phyloP scores from a whole-genome alignment of 1,140 invertebrate species.

The Galleria mellonella region DNA sequence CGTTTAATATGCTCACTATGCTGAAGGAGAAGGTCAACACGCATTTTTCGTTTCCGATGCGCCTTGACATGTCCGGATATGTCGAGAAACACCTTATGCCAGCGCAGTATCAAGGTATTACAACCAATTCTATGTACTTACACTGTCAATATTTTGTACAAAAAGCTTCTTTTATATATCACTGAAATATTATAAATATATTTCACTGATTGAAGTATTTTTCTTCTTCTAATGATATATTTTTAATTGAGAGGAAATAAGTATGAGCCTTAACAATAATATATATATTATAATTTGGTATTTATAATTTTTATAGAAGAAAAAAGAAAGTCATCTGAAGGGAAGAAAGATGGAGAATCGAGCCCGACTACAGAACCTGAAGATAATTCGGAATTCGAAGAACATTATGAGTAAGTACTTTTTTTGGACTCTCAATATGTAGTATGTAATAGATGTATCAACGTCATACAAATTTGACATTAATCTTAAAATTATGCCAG shows the following conservation, averaged over 20 bases:
- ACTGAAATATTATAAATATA: too few species aligned
- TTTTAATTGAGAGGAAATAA: too few species aligned
- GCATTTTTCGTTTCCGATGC: slow-evolving; percentile 96
- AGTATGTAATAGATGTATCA: background rate
- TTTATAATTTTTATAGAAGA: slow-evolving; percentile 64
- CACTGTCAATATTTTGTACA: background rate
- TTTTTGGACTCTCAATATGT: too few species aligned
- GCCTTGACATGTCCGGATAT: slow-evolving; percentile 95
- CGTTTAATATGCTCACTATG: slow-evolving; percentile 98
- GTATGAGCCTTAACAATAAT: too few species aligned
- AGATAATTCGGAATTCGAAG: slow-evolving; percentile 60
- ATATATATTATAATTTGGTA: background rate
- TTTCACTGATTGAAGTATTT: too few species aligned
- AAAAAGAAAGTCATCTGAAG: slow-evolving; percentile 71
- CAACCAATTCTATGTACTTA: background rate
- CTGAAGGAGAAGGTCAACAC: slow-evolving; percentile 98
- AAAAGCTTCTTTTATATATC: too few species aligned
- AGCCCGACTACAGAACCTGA: slow-evolving; percentile 48
- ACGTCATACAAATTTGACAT: background rate
- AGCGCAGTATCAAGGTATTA: slow-evolving; percentile 84
- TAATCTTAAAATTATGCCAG: too few species aligned
- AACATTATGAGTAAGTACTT: slow-evolving; percentile 71
- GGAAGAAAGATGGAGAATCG: slow-evolving; percentile 61
- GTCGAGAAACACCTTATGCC: slow-evolving; percentile 95
- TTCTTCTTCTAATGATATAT: too few species aligned